Base-by-base conservation (phyloP, 2,888 invertebrate genomes). In the Drosophila merina region DNA sequence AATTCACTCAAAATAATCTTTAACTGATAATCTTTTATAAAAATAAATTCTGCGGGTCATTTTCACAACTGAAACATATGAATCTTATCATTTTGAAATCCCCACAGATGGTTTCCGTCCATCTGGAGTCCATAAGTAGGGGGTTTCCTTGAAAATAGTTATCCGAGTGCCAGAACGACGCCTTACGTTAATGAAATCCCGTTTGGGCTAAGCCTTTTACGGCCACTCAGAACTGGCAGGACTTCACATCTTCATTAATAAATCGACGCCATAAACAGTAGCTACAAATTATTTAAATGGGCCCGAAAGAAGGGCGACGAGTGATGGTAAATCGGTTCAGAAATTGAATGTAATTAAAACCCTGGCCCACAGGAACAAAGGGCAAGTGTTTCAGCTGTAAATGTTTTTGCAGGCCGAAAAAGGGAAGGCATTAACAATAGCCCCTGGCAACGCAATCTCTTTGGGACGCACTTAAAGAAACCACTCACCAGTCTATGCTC, bases 301-400 rank as follows among this genome's bases (percentile, higher is more conserved):
- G 48, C n/a, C n/a, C 10, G 5, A 5, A 2, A 38, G 12, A 57
- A 63, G 50, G 66, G 48, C 54, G 58, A 45, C 36, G 55, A 75
- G 58, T 51, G 54, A 81, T 68, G 55, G 74, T 54, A 68, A 81
- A 81, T 81, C 74, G 62, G 71, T 76, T 74, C 81, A 64, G 54
- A 64, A 66, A 72, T 80, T 84, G 78, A 60, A 59, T 78, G 79
- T 86, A 84, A 84, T 84, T 84, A 88, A 84, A 86, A 73, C 74
- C 75, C 25, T 55, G 45, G 56, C 45, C 48, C 47, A 47, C 45
- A 66, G 68, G 49, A 63, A 71, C 71, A 66, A 56, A 59, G 60
- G 49, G 20, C 26, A 60, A 44, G 48, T 45, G 47, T 42, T 56
- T 44, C 64, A 72, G 38, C 57, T 44, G 76, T 47, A 77, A 84